These are phyloP conservation scores for Drosophila tanythrix DNA, from an alignment of 2,888 invertebrate species.

Conservation along the genomic window DNA sequence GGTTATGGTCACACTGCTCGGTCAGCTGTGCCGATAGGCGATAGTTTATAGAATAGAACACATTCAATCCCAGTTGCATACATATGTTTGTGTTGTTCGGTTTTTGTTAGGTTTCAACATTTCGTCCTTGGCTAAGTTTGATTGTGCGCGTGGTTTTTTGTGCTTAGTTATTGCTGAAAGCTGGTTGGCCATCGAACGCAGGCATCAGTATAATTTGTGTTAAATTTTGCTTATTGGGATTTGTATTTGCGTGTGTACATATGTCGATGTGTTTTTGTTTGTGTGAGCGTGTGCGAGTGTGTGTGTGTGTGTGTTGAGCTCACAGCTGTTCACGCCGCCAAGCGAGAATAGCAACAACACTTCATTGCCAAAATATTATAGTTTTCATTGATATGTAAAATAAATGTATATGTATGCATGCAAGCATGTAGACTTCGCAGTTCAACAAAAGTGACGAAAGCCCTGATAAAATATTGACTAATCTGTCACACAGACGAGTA, in stretches of 20 bases:
- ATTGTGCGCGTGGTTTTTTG: constrained; percentile 12
- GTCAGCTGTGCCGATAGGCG: constrained; percentile 31
- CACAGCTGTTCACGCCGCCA: constrained; percentile 32
- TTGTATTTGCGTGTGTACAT: neutral
- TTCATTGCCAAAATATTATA: neutral
- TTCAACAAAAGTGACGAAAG: neutral
- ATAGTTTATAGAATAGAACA: constrained; percentile 19
- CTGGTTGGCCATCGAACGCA: constrained; percentile 6
- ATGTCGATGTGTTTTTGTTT: neutral
- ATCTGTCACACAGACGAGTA: neutral
- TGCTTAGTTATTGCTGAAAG: constrained; percentile 14
- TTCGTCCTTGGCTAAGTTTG: constrained; percentile 13
- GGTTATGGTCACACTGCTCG: constrained; percentile 23
- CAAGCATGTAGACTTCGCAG: neutral
- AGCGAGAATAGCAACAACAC: neutral
- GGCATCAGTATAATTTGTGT: neutral
- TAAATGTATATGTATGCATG: neutral
- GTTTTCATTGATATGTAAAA: neutral
- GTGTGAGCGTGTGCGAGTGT: neutral
- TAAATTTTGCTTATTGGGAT: neutral
- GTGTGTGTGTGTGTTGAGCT: neutral
- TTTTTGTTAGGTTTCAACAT: neutral
- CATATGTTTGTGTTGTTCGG: constrained; percentile 18
- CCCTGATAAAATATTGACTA: constrained; percentile 4
- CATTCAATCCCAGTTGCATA: constrained; percentile 20